Conservation (phyloP, 2,797 vertebrate species). For the Epinephelus malabaricus region DNA sequence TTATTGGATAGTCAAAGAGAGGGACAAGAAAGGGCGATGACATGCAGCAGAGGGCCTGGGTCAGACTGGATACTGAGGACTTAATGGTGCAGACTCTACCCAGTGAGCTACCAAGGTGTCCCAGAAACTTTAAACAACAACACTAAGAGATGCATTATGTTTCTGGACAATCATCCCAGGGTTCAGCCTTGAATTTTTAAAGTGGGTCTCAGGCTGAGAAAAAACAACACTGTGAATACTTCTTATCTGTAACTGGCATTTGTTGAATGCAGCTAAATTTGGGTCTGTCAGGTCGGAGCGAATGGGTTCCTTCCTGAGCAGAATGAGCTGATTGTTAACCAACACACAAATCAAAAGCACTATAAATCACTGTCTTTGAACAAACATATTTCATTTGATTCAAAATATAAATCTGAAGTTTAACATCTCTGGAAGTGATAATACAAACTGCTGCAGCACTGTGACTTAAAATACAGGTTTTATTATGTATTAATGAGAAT, state of each 20-base stretch:
- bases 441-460: slow-evolving; percentile 8
- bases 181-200: slow-evolving; percentile 8
- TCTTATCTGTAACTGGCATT: slow-evolving; percentile 63
- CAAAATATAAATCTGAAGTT: slow-evolving; percentile 32
- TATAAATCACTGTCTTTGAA: slow-evolving; percentile 33
- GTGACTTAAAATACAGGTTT: slow-evolving; percentile 11
- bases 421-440: slow-evolving; percentile 23
- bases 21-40: too few species aligned
- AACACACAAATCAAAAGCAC: slow-evolving; percentile 42
- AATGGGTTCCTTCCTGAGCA: slow-evolving; percentile 57
- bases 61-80: too few species aligned
- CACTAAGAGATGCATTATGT: background rate
- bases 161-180: background rate
- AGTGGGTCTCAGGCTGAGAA: slow-evolving; percentile 25
- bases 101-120: too few species aligned
- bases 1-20: too few species aligned
- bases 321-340: slow-evolving; percentile 67
- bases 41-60: too few species aligned
- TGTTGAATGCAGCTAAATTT: slow-evolving; percentile 45
- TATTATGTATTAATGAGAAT: slow-evolving; percentile 14
- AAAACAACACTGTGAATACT: slow-evolving; percentile 15
- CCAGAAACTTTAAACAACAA: background rate
- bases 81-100: too few species aligned
- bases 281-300: slow-evolving; percentile 39
- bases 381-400: slow-evolving; percentile 51